Evolutionary conservation across 2,113 vertebrate species (phyloP), one percentile per base, ranked within the genome.

Genomic region (Pteruthius melanotis): DNA sequence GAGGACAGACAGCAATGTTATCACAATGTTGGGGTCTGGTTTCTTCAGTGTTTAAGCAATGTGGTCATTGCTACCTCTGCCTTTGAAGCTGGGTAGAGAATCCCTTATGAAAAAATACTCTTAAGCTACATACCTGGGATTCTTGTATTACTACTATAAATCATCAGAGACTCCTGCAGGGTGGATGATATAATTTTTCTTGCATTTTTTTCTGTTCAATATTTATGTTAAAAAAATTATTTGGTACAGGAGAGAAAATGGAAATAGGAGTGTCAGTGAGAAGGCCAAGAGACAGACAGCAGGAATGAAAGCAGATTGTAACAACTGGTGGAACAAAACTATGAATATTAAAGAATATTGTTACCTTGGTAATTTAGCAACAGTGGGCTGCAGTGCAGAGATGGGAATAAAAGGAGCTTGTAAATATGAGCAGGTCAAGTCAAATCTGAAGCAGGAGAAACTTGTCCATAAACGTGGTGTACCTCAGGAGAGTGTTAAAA

Each of bases 281-380:
- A 89, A 89, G 59, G 13, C 39, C 14, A 24, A 47, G 60, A 75
- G 33, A 6, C 26, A 63, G 74, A 42, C 7, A 12, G 37, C 17
- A 60, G 56, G 60, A 78, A 63, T n/a, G 47, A 71, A 89, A 84
- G 5, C 17, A 80, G 44, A 59, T 31, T 60, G 27, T 47, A 84
- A 87, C n/a, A 87, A 87, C 44, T 66, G 44, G n/a, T 60, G 28
- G 74, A 89, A 95, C 64, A 30, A 84, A 94, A 90, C 24, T 42
- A 33, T 87, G 90, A 87, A 82, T 91, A 76, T 77, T 83, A 53
- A 94, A 92, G 59, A 44, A 57, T 85, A 44, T 70, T 59, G 64
- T 95, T 94, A 89, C 83, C 77, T 70, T 87, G 52, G 87, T 81
- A 93, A 91, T 95, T 78, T 72, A 93, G 20, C 42, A 92, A 52